These are phyloP conservation scores for Virgularia gustaviana DNA, from an alignment of 92 coral and sea anemone species.

Conservation along the genomic window DNA sequence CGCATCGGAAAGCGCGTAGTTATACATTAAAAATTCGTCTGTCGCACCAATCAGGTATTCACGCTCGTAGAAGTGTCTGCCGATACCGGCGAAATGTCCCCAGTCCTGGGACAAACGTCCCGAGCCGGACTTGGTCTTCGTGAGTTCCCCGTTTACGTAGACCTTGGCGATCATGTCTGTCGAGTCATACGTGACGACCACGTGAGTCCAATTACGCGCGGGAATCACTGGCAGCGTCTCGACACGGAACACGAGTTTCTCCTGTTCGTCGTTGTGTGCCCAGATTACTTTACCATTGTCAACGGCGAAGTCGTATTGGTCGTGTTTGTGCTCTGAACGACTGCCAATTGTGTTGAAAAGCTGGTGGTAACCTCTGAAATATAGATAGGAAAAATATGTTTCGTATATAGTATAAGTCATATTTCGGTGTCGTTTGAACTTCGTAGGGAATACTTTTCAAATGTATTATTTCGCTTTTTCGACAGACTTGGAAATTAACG, in stretches of 20 bases:
- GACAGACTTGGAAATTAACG: no score
- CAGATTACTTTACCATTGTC: slow-evolving; percentile 87
- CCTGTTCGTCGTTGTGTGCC: slow-evolving; percentile 95
- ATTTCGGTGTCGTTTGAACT: no score
- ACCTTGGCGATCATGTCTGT: slow-evolving; percentile 79
- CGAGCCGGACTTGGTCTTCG: slow-evolving; percentile 76
- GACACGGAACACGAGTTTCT: slow-evolving; percentile 72
- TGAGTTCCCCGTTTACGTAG: slow-evolving; percentile 66
- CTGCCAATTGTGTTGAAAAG: slow-evolving; percentile 94
- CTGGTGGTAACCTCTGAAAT: slow-evolving; percentile 80
- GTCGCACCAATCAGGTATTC: slow-evolving; percentile 67
- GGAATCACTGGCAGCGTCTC: slow-evolving; percentile 88
- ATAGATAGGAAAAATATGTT: no score
- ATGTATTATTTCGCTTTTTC: no score
- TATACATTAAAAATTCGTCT: slow-evolving; percentile 91
- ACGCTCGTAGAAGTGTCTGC: slow-evolving; percentile 78
- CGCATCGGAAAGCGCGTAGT: slow-evolving; percentile 67
- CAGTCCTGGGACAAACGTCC: slow-evolving; percentile 97
- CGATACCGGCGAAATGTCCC: slow-evolving; percentile 99
- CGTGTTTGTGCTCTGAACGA: slow-evolving; percentile 90
- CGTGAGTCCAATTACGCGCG: slow-evolving; percentile 88
- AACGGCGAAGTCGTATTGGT: slow-evolving; percentile 87
- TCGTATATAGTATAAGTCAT: no score
- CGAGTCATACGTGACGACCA: slow-evolving; percentile 76
- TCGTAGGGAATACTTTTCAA: no score